Percentiles rank a stretch among this genome's conserved stretches.
These are phyloP conservation scores for Adelges cooleyi DNA, from an alignment of 1,140 invertebrate genomes.

Conservation along the genomic window DNA sequence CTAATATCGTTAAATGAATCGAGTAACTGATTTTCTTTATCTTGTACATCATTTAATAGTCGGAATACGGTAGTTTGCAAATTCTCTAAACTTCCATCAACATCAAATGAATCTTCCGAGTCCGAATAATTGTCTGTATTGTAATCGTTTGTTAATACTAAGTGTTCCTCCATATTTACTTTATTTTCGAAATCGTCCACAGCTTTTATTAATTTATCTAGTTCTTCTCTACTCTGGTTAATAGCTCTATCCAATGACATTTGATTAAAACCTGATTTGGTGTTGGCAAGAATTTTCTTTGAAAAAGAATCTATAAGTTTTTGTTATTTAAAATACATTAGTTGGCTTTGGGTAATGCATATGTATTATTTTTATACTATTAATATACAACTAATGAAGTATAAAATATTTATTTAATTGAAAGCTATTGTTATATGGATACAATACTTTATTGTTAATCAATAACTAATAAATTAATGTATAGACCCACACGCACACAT, in stretches of 20 bases:
- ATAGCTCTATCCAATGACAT: background rate
- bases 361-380: no score
- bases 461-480: no score
- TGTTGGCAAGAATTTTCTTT: background rate
- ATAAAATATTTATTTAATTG: no score
- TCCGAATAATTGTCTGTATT: background rate
- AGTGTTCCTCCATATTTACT: constrained; percentile 31
- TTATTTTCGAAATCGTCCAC: constrained; percentile 33
- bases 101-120: background rate
- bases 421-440: no score
- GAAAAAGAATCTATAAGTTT: constrained; percentile 14
- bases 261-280: background rate
- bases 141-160: constrained; percentile 14
- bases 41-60: constrained; percentile 33
- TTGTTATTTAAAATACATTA: no score
- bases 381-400: no score
- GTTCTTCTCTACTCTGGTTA: constrained; percentile 29
- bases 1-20: constrained; percentile 4
- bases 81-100: constrained; percentile 5
- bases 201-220: constrained; percentile 32
- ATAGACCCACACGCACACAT: no score
- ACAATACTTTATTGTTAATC: no score
- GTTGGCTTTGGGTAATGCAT: no score
- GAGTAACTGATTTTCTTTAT: constrained; percentile 31
- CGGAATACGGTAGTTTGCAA: constrained; percentile 32